Evolutionary conservation across 2,113 vertebrate genomes (phyloP).

Genomic region (Daphoenositta chrysoptera): DNA sequence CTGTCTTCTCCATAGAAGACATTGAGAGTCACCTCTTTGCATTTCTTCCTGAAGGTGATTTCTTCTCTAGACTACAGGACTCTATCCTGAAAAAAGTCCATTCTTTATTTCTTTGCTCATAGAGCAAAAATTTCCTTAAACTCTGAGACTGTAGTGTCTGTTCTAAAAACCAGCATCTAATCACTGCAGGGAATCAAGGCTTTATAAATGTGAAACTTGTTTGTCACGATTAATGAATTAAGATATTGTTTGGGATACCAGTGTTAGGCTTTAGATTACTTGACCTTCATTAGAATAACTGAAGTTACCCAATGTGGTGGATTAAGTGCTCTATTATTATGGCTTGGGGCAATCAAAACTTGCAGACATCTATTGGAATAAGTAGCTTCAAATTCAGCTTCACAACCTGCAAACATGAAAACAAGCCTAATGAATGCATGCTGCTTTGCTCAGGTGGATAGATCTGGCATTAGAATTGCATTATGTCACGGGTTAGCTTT

Average conservation of each 20-base stretch:
- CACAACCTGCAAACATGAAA: background rate
- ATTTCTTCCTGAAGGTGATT: background rate
- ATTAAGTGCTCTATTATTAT: background rate
- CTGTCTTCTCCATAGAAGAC: background rate
- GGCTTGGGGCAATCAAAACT: background rate
- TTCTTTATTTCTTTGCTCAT: background rate
- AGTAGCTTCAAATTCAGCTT: background rate
- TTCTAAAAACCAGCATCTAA: background rate
- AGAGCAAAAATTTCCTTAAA: background rate
- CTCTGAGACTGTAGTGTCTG: background rate
- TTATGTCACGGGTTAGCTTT: background rate
- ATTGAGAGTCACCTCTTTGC: background rate
- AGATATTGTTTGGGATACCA: background rate
- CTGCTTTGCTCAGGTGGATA: background rate
- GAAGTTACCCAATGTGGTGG: background rate
- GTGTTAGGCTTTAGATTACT: background rate
- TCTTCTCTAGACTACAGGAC: background rate
- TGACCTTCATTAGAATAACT: background rate
- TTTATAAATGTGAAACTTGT: background rate
- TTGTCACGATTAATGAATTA: background rate
- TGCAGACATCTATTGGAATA: background rate
- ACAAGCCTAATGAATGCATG: rapidly evolving
- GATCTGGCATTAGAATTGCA: background rate
- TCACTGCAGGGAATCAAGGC: background rate
- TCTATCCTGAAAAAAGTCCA: background rate